Evolutionary conservation across 2,888 invertebrate species (phyloP).

Genomic region (Gonocerus acuteangulatus): DNA sequence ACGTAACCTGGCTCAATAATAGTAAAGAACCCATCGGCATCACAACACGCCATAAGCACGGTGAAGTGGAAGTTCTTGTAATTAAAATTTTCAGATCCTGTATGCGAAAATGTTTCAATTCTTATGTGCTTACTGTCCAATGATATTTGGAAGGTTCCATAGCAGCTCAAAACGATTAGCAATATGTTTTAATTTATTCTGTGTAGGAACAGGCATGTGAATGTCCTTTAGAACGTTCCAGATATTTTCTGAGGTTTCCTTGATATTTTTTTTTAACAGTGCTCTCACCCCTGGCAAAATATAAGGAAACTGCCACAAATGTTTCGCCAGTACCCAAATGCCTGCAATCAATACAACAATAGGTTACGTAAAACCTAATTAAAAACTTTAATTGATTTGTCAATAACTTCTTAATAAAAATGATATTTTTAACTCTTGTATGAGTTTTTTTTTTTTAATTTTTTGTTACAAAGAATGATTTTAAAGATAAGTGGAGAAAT

Average conservation of each 20-base stretch:
- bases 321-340: conserved; percentile 38
- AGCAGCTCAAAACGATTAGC: not conserved
- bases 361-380: not conserved
- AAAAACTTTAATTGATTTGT: not conserved
- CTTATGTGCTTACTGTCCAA: conserved; percentile 5
- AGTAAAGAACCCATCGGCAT: conserved; percentile 40
- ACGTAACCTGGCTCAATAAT: conserved; percentile 40
- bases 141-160: conserved; percentile 2
- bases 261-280: conserved; percentile 38
- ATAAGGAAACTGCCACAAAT: conserved; percentile 27
- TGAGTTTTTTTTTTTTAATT: not conserved
- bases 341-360: conserved; percentile 34
- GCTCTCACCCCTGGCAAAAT: conserved; percentile 37
- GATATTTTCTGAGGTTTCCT: conserved; percentile 20
- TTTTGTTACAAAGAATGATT: conserved; percentile 31
- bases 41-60: no score
- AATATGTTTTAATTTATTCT: conserved; percentile 29
- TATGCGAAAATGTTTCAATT: conserved; percentile 23
- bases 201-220: conserved; percentile 34
- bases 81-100: conserved; percentile 1
- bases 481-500: conserved; percentile 37
- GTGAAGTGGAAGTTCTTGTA: conserved; percentile 39
- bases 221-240: conserved; percentile 15
- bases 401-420: no score
- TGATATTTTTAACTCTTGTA: not conserved